Percentiles rank a stretch among this genome's conserved stretches.
Conservation (phyloP, 1,140 invertebrate species). For the Caenorhabditis briggsae region DNA sequence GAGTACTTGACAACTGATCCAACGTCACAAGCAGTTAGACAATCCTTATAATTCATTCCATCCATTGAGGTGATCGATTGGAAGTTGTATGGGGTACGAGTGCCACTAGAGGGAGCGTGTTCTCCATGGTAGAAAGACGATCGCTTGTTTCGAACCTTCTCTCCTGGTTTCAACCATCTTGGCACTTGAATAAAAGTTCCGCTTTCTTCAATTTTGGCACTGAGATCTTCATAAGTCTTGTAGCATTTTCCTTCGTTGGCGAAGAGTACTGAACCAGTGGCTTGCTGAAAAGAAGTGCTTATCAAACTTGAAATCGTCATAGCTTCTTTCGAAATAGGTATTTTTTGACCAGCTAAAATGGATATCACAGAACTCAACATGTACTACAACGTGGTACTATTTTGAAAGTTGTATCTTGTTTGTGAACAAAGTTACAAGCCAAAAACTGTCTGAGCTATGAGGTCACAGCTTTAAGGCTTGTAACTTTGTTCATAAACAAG, state of each 20-base stretch:
- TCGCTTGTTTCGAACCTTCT: not conserved
- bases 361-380: no score
- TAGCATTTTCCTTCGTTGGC: conserved; percentile 27
- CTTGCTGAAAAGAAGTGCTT: not conserved
- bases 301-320: no score
- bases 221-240: not conserved
- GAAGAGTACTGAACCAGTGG: not conserved
- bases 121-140: conserved; percentile 10
- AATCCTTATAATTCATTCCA: not conserved
- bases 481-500: no score
- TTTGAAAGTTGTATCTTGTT: no score
- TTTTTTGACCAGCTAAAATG: no score
- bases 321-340: no score
- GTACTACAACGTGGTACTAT: no score
- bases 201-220: not conserved
- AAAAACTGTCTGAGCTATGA: no score
- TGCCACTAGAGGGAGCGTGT: not conserved
- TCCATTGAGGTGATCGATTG: not conserved
- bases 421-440: no score
- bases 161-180: conserved; percentile 35
- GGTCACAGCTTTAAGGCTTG: no score
- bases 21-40: not conserved
- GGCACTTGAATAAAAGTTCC: not conserved
- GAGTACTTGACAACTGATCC: conserved; percentile 3
- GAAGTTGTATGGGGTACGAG: not conserved